Conservation (phyloP, 2,797 vertebrate species). For the Molossus alvarezi region DNA sequence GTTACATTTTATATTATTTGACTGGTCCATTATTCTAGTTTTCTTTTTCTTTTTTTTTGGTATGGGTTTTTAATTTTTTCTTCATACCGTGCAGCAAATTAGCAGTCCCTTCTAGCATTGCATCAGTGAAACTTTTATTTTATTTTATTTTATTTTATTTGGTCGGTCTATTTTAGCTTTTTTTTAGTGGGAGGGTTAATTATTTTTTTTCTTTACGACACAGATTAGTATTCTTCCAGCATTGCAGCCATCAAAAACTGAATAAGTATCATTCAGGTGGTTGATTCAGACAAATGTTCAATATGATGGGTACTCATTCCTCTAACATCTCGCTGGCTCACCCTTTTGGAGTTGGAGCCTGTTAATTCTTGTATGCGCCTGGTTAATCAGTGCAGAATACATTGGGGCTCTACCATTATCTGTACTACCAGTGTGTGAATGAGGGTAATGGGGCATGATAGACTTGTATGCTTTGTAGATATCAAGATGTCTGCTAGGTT, state of each 20-base stretch:
- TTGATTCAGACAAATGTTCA: slow-evolving; percentile 57
- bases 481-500: slow-evolving; percentile 8
- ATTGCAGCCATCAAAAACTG: slow-evolving; percentile 53
- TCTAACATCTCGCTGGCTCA: background rate
- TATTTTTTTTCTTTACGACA: slow-evolving; percentile 61
- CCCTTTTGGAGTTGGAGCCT: slow-evolving; percentile 5
- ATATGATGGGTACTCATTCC: slow-evolving; percentile 34
- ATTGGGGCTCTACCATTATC: background rate
- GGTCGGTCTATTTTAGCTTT: background rate
- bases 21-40: slow-evolving; percentile 33
- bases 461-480: slow-evolving; percentile 53
- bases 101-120: slow-evolving; percentile 39
- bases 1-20: slow-evolving; percentile 53
- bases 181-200: background rate
- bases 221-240: slow-evolving; percentile 38
- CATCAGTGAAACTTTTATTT: slow-evolving; percentile 65
- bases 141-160: slow-evolving; percentile 63
- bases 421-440: background rate
- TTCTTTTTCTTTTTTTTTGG: background rate
- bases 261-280: background rate
- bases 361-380: slow-evolving; percentile 37
- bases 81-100: slow-evolving; percentile 52
- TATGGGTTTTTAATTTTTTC: background rate
- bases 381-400: slow-evolving; percentile 28
- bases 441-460: slow-evolving; percentile 15